Evolutionary conservation across 2,113 vertebrate species (phyloP), one percentile per base, ranked within the genome.

Genomic region (Ascaphus truei): DNA sequence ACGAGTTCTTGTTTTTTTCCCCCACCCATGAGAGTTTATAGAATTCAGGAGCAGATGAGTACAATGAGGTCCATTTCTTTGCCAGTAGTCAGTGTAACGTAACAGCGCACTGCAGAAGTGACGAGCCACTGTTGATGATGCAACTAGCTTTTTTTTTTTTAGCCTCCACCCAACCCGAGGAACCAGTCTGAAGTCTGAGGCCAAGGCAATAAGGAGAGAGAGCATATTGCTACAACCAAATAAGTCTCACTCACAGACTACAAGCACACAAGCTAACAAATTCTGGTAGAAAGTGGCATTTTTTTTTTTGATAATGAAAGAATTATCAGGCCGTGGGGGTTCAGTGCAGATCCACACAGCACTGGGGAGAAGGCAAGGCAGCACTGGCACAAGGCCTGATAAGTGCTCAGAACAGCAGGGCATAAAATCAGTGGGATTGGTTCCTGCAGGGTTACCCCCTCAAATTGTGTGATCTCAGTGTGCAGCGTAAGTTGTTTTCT

Each of bases 401-500:
- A 85, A 86, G 86, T 81, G 88, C 85, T 85, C 85, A 87, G 92
- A 89, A 88, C 84, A 93, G 84, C 85, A 79, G 90, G 89, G 83
- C 74, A 80, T 82, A 71, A 76, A n/a, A 27, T 81, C 85, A 77
- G 77, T 85, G 79, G 78, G 81, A 84, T 89, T 75, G 79, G 81
- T 88, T 91, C 89, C 84, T 77, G 75, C 77, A 72, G 77, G 66
- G 82, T 87, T 75, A 77, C 79, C 57, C 88, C 83, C 74, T 66
- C 69, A 43, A 69, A 78, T 50, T 57, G 61, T 63, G 64, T 76
- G 68, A 64, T 57, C 76, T 96, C 91, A 98, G 80, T 99, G 97
- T 80, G 94, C 94, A 79, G 95, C 96, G 76, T 94, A 98, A 18
- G 95, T 96, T 61, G 94, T 92, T 82, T 98, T 99, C 89, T 99